phyloP scores from a whole-genome alignment of 2,113 vertebrate species.

The Rhizomys pruinosus region DNA sequence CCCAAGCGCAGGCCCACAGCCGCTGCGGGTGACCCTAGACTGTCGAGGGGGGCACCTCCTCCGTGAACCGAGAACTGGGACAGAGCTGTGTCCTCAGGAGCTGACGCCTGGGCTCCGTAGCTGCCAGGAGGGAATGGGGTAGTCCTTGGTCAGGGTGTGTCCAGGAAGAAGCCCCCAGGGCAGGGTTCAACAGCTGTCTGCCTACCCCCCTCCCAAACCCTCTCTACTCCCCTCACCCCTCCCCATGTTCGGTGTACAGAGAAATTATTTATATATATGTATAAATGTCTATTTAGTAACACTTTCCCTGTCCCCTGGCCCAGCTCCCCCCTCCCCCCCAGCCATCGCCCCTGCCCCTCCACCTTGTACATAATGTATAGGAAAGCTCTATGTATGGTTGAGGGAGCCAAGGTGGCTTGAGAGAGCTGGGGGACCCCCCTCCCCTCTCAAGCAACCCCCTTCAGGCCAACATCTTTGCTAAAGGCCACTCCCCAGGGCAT shows the following conservation, averaged over 20 bases:
- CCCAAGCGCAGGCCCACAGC: slow-evolving; percentile 86
- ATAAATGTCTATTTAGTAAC: slow-evolving; percentile 86
- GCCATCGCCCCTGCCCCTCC: slow-evolving; percentile 67
- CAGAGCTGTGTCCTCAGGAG: slow-evolving; percentile 69
- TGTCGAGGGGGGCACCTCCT: neutral
- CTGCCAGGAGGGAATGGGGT: slow-evolving; percentile 15
- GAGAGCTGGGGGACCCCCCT: slow-evolving; percentile 65
- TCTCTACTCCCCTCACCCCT: neutral
- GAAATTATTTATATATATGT: slow-evolving; percentile 86
- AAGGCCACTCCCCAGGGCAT: slow-evolving; percentile 72
- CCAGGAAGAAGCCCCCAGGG: slow-evolving; percentile 50
- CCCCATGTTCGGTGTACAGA: slow-evolving; percentile 79
- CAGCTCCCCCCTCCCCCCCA: neutral
- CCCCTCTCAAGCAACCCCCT: neutral
- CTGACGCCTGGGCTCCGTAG: neutral
- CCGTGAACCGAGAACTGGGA: neutral
- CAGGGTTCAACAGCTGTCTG: slow-evolving; percentile 69
- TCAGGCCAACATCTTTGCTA: slow-evolving; percentile 76
- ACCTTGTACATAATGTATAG: slow-evolving; percentile 84
- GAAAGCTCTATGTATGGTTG: slow-evolving; percentile 83
- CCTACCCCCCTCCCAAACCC: neutral
- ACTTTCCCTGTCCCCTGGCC: slow-evolving; percentile 66
- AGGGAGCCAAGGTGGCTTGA: slow-evolving; percentile 63
- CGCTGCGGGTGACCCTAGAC: slow-evolving; percentile 82
- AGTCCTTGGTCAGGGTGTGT: slow-evolving; percentile 70